Conservation (phyloP, 1,140 invertebrate species). For the Pantala flavescens region DNA sequence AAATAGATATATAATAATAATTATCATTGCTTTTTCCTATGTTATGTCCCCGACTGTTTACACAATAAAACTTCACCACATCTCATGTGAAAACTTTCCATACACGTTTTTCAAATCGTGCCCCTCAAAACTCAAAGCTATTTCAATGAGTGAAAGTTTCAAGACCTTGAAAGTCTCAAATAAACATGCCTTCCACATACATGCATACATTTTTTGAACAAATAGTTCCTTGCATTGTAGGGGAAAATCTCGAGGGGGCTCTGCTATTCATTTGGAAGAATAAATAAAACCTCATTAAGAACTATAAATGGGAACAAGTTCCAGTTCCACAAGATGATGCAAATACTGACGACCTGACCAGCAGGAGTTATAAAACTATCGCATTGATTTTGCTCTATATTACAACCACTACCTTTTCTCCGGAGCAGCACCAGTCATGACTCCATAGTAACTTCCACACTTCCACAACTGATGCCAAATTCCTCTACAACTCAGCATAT, state of each 20-base stretch:
- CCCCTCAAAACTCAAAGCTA: not conserved
- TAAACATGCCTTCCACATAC: not conserved
- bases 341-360: constrained; percentile 8
- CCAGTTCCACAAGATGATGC: not conserved
- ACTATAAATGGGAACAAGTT: not conserved
- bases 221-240: not conserved
- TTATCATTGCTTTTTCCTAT: constrained; percentile 3
- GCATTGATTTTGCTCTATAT: constrained; percentile 1
- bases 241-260: not conserved
- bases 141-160: not conserved
- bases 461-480: not conserved
- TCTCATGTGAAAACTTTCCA: constrained; percentile 2
- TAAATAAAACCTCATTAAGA: not conserved
- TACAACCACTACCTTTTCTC: not conserved
- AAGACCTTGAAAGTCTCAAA: not conserved
- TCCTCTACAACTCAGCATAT: not conserved
- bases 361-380: not conserved
- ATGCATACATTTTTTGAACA: not conserved
- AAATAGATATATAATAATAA: constrained; percentile 9
- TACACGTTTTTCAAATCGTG: not conserved
- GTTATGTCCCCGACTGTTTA: constrained; percentile 5
- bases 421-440: not conserved
- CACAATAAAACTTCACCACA: not conserved
- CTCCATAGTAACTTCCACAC: not conserved
- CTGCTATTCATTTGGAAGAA: not conserved